Evolutionary conservation across 2,113 vertebrate genomes (phyloP).

Genomic region (Phalacrocorax brasilianus): DNA sequence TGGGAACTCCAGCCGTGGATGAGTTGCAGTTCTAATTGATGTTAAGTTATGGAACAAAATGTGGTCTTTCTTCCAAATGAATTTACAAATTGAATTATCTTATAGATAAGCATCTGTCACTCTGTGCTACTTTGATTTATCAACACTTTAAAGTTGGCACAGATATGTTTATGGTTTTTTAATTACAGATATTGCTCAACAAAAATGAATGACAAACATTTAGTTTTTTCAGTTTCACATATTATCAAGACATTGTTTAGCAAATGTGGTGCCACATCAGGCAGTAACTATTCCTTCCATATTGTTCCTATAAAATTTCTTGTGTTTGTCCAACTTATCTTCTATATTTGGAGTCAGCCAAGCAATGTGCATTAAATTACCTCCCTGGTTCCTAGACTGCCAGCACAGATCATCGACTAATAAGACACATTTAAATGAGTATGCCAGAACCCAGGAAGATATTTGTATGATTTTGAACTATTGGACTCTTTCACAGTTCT

Average conservation of each 20-base stretch:
- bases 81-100: not conserved
- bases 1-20: not conserved
- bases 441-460: not conserved
- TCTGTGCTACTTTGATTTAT: not conserved
- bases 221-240: not conserved
- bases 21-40: not conserved
- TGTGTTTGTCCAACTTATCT: conserved; percentile 16
- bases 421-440: conserved; percentile 32
- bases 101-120: not conserved
- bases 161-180: not conserved
- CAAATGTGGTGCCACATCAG: not conserved
- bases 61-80: not conserved
- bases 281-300: not conserved
- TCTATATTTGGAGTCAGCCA: conserved; percentile 2
- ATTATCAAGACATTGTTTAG: not conserved
- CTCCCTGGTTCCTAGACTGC: not conserved
- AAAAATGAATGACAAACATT: not conserved
- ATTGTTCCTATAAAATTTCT: conserved; percentile 19
- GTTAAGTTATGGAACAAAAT: not conserved
- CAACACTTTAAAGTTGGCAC: not conserved
- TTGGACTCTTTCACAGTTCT: conserved; percentile 40
- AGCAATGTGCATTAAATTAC: conserved; percentile 42
- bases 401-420: not conserved
- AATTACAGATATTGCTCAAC: not conserved
- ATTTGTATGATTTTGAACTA: conserved; percentile 31